Percentiles rank a stretch among this genome's conserved stretches.
Evolutionary conservation across 2,797 vertebrate species (phyloP).

Genomic region (Bradypodion ventrale): DNA sequence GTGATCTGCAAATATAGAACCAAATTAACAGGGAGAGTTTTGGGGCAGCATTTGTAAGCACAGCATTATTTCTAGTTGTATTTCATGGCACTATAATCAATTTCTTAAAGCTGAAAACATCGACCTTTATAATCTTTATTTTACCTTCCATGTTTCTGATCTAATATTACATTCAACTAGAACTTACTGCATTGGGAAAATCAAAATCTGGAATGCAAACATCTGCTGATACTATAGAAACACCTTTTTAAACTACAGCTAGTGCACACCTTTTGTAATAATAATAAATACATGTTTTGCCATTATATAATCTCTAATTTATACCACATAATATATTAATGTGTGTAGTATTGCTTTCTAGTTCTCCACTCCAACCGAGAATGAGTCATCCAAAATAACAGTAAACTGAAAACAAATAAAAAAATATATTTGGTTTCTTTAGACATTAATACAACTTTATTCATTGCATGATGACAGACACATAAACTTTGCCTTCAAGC

Average conservation of each 20-base stretch:
- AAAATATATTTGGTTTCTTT: slow-evolving; percentile 42
- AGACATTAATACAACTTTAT: slow-evolving; percentile 48
- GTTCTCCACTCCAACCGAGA: slow-evolving; percentile 9
- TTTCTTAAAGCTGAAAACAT: neutral
- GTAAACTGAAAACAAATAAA: slow-evolving; percentile 20
- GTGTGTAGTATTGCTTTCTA: neutral
- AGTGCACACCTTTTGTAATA: neutral
- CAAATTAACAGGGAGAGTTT: neutral
- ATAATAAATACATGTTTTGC: slow-evolving; percentile 29
- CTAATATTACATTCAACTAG: neutral
- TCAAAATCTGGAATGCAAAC: neutral
- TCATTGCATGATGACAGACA: slow-evolving; percentile 52
- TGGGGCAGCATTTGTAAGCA: neutral
- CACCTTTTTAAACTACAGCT: neutral
- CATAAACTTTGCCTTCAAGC: slow-evolving; percentile 41
- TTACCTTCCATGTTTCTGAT: neutral
- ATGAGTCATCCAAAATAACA: slow-evolving; percentile 31
- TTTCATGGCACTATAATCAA: neutral
- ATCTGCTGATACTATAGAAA: neutral
- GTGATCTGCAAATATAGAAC: neutral
- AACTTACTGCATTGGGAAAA: neutral
- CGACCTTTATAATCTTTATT: neutral
- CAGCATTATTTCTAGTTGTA: too few relatives aligned
- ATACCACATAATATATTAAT: neutral
- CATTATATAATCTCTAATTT: neutral